Evolutionary conservation across 2,888 invertebrate species (phyloP).

Genomic region (Quadroppia sp.): DNA sequence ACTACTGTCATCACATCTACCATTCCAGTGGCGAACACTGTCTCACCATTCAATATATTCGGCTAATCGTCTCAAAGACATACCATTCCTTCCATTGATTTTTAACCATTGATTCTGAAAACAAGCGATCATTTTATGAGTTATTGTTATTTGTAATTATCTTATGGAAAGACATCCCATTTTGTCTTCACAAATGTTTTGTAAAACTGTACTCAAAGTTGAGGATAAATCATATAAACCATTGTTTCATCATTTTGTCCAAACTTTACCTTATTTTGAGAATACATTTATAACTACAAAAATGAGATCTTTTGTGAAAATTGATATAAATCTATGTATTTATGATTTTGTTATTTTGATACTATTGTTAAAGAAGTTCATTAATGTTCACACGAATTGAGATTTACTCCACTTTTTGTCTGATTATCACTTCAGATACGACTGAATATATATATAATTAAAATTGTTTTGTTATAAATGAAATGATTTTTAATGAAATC

Average conservation of each 20-base stretch:
- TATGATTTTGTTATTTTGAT: background rate
- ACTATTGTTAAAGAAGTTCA: background rate
- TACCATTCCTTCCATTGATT: background rate
- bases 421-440: background rate
- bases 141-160: background rate
- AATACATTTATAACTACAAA: background rate
- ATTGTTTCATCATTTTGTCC: background rate
- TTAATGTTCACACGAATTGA: background rate
- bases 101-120: conserved; percentile 2
- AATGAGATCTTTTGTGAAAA: background rate
- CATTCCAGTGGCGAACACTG: conserved; percentile 33
- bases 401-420: background rate
- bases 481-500: background rate
- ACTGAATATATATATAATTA: background rate
- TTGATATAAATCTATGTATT: background rate
- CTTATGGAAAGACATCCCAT: background rate
- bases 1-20: conserved; percentile 42
- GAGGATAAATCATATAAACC: background rate
- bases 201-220: background rate
- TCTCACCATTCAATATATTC: conserved; percentile 24
- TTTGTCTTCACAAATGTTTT: background rate
- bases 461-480: background rate
- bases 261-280: background rate
- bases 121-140: background rate
- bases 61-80: conserved; percentile 27